phyloP scores from a whole-genome alignment of 2,888 invertebrate genomes.

The Anoplius nigerrimus region DNA sequence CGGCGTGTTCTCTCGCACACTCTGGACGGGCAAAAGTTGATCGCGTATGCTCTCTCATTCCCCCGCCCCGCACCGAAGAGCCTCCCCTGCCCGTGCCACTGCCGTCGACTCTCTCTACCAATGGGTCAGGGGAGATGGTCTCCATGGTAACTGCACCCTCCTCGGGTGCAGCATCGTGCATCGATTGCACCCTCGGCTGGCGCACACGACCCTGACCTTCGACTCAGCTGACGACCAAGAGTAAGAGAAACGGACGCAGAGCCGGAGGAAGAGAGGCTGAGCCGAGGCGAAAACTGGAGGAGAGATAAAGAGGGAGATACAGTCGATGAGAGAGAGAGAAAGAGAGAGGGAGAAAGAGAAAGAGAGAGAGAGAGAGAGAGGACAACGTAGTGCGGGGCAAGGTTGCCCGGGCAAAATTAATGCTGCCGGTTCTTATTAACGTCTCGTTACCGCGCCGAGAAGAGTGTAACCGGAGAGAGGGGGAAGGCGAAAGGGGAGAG shows the following conservation, averaged over 20 bases:
- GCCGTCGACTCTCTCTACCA: constrained; percentile 36
- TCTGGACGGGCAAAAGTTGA: neutral
- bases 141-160: constrained; percentile 63
- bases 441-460: constrained; percentile 21
- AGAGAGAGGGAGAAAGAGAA: too few species aligned
- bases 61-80: neutral
- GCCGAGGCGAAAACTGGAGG: too few species aligned
- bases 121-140: constrained; percentile 69
- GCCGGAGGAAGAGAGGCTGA: too few species aligned
- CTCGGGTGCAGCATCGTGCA: constrained; percentile 54
- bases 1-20: constrained; percentile 9
- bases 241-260: neutral
- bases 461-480: too few species aligned
- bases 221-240: constrained; percentile 61
- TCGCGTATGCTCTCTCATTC: constrained; percentile 11
- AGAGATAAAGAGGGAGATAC: neutral
- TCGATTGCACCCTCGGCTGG: constrained; percentile 62
- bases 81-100: constrained; percentile 6
- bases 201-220: constrained; percentile 68
- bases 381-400: constrained; percentile 16
- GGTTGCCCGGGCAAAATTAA: constrained; percentile 43
- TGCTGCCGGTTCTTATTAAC: constrained; percentile 51
- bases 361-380: neutral
- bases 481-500: too few species aligned
- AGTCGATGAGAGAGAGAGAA: too few species aligned